Conservation (phyloP, 53 echinoderm and acorn worm genomes). For the Hippasteria phrygiana region DNA sequence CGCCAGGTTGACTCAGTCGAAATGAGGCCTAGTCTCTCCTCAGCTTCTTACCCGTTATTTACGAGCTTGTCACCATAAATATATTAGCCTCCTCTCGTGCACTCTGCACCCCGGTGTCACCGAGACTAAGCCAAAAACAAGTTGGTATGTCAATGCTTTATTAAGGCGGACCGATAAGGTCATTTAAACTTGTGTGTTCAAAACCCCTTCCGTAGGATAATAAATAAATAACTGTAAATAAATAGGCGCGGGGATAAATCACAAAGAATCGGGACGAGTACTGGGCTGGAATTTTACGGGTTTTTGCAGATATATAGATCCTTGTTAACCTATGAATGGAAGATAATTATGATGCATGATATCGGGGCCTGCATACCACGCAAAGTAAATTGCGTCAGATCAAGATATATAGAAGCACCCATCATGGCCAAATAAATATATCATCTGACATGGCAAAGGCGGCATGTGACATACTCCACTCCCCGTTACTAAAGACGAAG, state of each 20-base stretch:
- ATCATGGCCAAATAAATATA: neutral
- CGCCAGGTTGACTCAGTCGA: constrained; percentile 23
- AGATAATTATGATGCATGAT: neutral
- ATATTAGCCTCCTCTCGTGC: constrained; percentile 60
- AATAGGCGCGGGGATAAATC: constrained; percentile 54
- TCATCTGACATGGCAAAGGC: neutral
- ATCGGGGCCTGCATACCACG: neutral
- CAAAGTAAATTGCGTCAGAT: neutral
- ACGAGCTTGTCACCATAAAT: constrained; percentile 56
- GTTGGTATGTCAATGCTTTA: constrained; percentile 36
- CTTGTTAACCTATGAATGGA: neutral
- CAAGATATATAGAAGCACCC: neutral
- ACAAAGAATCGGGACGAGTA: constrained; percentile 7
- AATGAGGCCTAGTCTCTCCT: constrained; percentile 44
- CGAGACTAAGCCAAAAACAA: constrained; percentile 47
- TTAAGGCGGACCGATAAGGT: constrained; percentile 42
- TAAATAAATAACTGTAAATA: constrained; percentile 67
- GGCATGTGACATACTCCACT: no score
- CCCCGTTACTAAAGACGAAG: no score
- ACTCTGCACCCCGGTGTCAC: constrained; percentile 40
- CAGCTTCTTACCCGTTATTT: constrained; percentile 51
- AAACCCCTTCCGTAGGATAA: constrained; percentile 63
- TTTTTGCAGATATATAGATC: neutral
- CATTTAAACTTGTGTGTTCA: constrained; percentile 54
- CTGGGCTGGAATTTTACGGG: neutral